phyloP scores from a whole-genome alignment of 2,888 invertebrate species.

The Oligia fasciuncula region DNA sequence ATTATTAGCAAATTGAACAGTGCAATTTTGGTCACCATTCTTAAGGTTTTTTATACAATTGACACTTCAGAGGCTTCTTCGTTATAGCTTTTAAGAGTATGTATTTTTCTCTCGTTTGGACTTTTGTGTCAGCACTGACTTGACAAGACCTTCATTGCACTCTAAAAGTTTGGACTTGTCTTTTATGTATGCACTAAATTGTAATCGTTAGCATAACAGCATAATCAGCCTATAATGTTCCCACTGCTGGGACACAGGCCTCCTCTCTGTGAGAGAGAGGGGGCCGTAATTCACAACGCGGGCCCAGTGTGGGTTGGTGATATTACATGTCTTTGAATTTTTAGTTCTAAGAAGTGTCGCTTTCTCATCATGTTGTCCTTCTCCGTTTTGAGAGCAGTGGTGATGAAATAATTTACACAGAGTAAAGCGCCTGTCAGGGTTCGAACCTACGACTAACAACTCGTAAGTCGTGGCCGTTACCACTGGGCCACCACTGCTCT shows the following conservation, averaged over 20 bases:
- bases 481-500: too few relatives aligned
- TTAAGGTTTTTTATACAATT: not conserved
- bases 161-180: not conserved
- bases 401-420: too few relatives aligned
- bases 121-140: not conserved
- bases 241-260: not conserved
- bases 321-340: not conserved
- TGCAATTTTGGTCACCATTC: not conserved
- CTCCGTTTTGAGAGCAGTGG: too few relatives aligned
- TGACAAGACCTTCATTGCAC: not conserved
- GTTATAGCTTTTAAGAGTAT: not conserved
- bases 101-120: not conserved
- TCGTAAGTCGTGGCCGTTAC: too few relatives aligned
- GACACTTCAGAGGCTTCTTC: not conserved
- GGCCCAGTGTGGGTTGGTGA: not conserved
- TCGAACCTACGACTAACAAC: too few relatives aligned
- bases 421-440: too few relatives aligned
- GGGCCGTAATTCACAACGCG: not conserved
- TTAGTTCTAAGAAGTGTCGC: too few relatives aligned
- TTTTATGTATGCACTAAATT: not conserved
- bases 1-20: not conserved
- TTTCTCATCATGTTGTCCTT: too few relatives aligned
- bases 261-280: not conserved
- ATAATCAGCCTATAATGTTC: not conserved
- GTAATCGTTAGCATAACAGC: too few relatives aligned